A percentile compares a stretch with the other conserved stretches of the same genome.
These are phyloP conservation scores for Ciconia stormi DNA, from an alignment of 2,113 vertebrate species.

Conservation along the genomic window DNA sequence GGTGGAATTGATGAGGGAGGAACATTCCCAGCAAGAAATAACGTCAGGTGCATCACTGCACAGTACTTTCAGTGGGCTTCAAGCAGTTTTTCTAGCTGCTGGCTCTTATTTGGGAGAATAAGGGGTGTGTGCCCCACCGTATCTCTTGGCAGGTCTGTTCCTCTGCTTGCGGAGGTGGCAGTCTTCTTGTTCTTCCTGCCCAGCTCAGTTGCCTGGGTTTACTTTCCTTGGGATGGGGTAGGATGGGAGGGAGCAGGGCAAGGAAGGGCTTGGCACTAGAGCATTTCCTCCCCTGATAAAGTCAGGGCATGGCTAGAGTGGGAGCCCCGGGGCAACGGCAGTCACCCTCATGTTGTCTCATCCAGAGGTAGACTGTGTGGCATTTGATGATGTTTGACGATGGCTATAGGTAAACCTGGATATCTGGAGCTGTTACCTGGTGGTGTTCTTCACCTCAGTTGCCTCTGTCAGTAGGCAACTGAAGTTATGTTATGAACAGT, in stretches of 20 bases:
- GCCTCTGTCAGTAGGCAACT: not conserved
- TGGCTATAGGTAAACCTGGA: not conserved
- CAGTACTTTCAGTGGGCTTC: not conserved
- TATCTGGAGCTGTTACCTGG: not conserved
- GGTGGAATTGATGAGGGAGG: not conserved
- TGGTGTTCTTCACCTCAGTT: not conserved
- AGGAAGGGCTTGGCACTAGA: not conserved
- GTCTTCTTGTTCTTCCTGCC: not conserved
- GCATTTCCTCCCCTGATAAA: not conserved
- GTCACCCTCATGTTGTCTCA: not conserved
- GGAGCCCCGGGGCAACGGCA: not conserved
- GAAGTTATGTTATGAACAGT: not conserved
- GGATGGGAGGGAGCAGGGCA: not conserved
- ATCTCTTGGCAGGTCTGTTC: not conserved
- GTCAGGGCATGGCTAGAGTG: not conserved
- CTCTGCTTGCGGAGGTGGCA: not conserved
- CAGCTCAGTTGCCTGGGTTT: not conserved
- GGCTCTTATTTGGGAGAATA: not conserved
- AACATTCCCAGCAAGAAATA: constrained; percentile 10
- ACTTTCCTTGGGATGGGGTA: not conserved
- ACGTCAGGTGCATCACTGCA: not conserved
- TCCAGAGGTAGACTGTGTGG: not conserved
- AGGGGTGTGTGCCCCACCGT: not conserved
- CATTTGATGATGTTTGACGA: not conserved
- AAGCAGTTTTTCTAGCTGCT: not conserved